Evolutionary conservation across 2,797 vertebrate genomes (phyloP), one percentile per base, ranked within the genome.

Genomic region (Clarias laeviceps): DNA sequence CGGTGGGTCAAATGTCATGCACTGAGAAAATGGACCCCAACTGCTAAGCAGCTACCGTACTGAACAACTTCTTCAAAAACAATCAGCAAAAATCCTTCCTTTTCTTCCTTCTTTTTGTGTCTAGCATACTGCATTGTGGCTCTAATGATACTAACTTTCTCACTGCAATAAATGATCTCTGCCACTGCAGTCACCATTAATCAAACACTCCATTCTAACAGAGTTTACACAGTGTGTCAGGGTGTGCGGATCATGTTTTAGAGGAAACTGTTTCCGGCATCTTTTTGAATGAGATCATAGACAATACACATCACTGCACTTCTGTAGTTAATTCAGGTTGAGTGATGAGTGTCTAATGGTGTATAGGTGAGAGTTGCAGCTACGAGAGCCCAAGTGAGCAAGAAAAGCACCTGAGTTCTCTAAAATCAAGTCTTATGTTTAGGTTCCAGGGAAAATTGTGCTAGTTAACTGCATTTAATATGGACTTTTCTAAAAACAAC

Each of bases 1-100:
- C 61, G 59, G 27, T 80, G 22, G 27, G 62, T 74, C 45, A 57
- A 59, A 81, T 86, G 68, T 89, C 86, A 66, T 86, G 88, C 86
- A 37, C 84, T 82, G 59, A 82, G 83, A 88, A 88, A 88, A 89
- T 89, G 88, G 82, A 88, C 76, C 87, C 77, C 68, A 59, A 27
- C 50, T 84, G 56, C 45, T 83, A 83, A 14, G 54, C 80, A 61
- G 15, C 50, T 14, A 50, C 37, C 17, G 3, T 68, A 68, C 81
- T 82, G 14, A 82, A 64, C 50, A 72, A 54, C 32, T 84, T 34
- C 56, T 32, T 45, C 64, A 61, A 69, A 82, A 69, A n/a, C 65
- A 82, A 59, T 70, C 24, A 50, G 57, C 78, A 70, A 34, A 32
- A 82, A 57, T 73, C n/a, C 29, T 73, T 61, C 37, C 20, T 84